phyloP scores from a whole-genome alignment of 2,888 invertebrate species.

The Dasysyrphus tricinctus region DNA sequence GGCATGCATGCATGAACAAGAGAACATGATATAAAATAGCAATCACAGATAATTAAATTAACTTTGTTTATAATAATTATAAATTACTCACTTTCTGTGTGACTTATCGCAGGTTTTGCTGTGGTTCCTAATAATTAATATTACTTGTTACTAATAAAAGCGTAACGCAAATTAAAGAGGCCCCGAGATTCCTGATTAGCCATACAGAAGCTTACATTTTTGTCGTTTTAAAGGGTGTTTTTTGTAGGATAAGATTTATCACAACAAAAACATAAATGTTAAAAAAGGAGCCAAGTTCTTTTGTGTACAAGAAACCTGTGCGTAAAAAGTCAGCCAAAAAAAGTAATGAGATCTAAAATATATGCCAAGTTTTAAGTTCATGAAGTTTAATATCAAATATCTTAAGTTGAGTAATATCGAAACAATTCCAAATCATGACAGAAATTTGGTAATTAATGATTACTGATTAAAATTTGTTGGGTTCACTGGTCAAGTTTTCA shows the following conservation, averaged over 20 bases:
- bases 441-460: no score
- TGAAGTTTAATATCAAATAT: no score
- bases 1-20: background rate
- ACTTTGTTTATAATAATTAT: background rate
- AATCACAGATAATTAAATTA: slow-evolving; percentile 47
- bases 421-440: no score
- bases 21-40: slow-evolving; percentile 18
- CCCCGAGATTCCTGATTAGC: slow-evolving; percentile 34
- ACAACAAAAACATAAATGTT: no score
- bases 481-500: no score
- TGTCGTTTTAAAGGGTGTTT: background rate
- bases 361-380: no score
- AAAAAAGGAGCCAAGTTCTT: no score
- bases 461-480: no score
- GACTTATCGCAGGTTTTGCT: slow-evolving; percentile 33
- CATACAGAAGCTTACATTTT: background rate
- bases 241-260: background rate
- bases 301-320: no score
- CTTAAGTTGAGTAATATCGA: no score
- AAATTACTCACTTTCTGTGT: slow-evolving; percentile 48
- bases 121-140: slow-evolving; percentile 32
- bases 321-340: no score
- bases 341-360: no score
- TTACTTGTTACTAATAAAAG: slow-evolving; percentile 60
- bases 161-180: slow-evolving; percentile 40